phyloP scores from a whole-genome alignment of 2,113 vertebrate species.

The Eubucco bourcierii region DNA sequence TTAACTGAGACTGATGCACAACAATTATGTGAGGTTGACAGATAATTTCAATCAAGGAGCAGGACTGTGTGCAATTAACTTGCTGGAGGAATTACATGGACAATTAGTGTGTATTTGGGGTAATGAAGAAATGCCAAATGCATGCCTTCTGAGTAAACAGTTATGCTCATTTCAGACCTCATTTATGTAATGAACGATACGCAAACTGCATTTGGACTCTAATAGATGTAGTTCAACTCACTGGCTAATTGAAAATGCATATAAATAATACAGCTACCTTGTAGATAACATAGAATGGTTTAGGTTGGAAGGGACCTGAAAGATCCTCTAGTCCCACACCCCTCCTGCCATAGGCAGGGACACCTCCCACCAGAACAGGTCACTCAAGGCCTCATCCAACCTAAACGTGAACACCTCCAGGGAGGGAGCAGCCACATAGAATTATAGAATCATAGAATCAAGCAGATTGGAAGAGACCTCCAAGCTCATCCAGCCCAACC shows the following conservation, averaged over 20 bases:
- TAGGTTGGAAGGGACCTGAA: no score
- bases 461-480: no score
- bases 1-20: conserved; percentile 3
- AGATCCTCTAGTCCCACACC: no score
- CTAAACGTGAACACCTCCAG: no score
- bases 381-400: no score
- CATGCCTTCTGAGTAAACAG: conserved; percentile 66
- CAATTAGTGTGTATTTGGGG: conserved; percentile 64
- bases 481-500: no score
- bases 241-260: conserved; percentile 30
- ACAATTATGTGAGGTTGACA: conserved; percentile 49
- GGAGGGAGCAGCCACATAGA: no score
- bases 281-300: not conserved
- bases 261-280: not conserved
- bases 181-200: conserved; percentile 51
- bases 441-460: no score
- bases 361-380: no score
- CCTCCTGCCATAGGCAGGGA: no score
- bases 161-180: conserved; percentile 31
- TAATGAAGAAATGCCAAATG: conserved; percentile 71
- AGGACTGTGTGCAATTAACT: conserved; percentile 62
- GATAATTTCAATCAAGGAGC: conserved; percentile 50
- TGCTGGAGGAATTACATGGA: conserved; percentile 64
- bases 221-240: conserved; percentile 22
- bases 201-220: conserved; percentile 35